A percentile compares a stretch with the other conserved stretches of the same genome.
Conservation (phyloP, 2,113 vertebrate genomes). For the Piprites chloris region DNA sequence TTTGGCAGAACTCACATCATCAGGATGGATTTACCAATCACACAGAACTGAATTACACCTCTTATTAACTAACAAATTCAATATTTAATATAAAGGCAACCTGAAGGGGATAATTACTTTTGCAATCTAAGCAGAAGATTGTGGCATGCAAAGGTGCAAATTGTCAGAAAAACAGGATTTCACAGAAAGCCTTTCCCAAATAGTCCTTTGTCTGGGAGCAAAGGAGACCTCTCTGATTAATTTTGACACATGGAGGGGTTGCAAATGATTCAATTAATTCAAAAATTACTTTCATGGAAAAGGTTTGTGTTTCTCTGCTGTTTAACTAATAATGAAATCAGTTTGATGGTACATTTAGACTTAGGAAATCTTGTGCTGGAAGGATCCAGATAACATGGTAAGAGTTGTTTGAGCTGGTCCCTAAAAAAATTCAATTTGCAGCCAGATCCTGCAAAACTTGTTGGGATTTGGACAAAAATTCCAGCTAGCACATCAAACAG, state of each 20-base stretch:
- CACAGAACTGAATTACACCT: background rate
- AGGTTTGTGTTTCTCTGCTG: background rate
- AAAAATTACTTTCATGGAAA: background rate
- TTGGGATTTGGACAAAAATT: background rate
- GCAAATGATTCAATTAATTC: background rate
- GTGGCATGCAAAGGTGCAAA: background rate
- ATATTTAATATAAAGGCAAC: background rate
- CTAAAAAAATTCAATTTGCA: background rate
- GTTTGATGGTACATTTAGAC: background rate
- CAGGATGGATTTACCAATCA: background rate
- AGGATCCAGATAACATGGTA: background rate
- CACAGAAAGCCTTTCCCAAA: background rate
- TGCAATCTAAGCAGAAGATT: background rate
- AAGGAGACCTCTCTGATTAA: background rate
- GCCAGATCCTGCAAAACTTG: background rate
- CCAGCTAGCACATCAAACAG: background rate
- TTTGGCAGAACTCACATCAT: background rate
- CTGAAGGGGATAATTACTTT: background rate
- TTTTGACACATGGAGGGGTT: background rate
- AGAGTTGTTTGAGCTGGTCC: background rate
- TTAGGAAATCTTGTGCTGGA: background rate
- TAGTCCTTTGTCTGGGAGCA: background rate
- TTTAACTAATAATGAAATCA: background rate
- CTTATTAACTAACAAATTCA: background rate
- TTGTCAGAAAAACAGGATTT: background rate